Percentiles rank a stretch among this genome's conserved stretches.
phyloP scores from a whole-genome alignment of 2,113 vertebrate genomes.

The Triplophysa dalaica region DNA sequence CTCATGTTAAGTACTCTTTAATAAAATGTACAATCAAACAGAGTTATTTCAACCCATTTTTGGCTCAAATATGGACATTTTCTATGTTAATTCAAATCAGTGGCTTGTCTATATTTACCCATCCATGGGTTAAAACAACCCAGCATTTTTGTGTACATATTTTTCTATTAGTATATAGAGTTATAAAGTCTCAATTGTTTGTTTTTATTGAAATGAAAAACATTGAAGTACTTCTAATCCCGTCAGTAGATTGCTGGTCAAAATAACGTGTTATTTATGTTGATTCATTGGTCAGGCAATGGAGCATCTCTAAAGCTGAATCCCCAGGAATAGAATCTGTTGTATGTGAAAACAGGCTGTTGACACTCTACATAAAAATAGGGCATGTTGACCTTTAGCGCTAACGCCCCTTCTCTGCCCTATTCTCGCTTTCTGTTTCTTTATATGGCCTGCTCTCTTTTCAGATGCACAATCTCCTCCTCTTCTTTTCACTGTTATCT shows the following conservation, averaged over 20 bases:
- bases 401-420: slow-evolving; percentile 61
- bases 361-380: slow-evolving; percentile 80
- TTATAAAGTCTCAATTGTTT: background rate
- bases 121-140: too few species aligned
- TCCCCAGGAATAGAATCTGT: slow-evolving; percentile 79
- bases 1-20: too few species aligned
- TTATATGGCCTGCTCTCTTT: slow-evolving; percentile 63
- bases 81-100: too few species aligned
- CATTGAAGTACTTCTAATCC: background rate
- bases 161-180: background rate
- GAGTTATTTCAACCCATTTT: too few species aligned
- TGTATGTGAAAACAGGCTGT: slow-evolving; percentile 74
- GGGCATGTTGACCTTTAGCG: slow-evolving; percentile 87
- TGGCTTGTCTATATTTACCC: too few species aligned
- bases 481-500: slow-evolving; percentile 84
- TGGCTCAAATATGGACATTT: too few species aligned
- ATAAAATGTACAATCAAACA: too few species aligned
- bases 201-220: background rate
- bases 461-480: slow-evolving; percentile 69
- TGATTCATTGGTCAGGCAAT: slow-evolving; percentile 69
- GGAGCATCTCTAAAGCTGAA: slow-evolving; percentile 63
- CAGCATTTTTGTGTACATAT: too few species aligned
- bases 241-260: slow-evolving; percentile 22
- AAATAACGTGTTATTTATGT: slow-evolving; percentile 72
- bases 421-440: slow-evolving; percentile 32